A percentile compares a stretch with the other conserved stretches of the same genome.
These are phyloP conservation scores for Pardosa pseudoannulata DNA, from an alignment of 2,888 invertebrate species.

Conservation along the genomic window DNA sequence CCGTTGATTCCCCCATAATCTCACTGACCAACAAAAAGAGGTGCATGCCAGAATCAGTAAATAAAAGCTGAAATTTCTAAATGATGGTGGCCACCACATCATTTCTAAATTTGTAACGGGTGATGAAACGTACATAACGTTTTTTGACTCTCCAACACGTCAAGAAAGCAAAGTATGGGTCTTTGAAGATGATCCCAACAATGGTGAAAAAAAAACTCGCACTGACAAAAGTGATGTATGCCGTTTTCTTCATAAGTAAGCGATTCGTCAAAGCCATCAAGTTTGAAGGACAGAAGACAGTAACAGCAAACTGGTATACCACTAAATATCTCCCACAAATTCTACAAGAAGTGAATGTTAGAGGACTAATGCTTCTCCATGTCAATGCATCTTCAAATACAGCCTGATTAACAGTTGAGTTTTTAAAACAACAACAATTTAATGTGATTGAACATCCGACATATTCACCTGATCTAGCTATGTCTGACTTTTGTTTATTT, in stretches of 20 bases:
- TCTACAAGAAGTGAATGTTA: constrained; percentile 3
- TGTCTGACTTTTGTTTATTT: no score
- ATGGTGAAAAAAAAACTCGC: constrained; percentile 17
- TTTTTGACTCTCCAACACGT: constrained; percentile 18
- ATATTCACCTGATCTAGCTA: no score
- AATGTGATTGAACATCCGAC: no score
- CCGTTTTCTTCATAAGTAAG: constrained; percentile 12
- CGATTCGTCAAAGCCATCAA: constrained; percentile 7
- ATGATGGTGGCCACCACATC: constrained; percentile 5
- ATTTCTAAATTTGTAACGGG: constrained; percentile 33
- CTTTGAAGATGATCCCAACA: constrained; percentile 26
- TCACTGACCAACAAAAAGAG: constrained; percentile 25
- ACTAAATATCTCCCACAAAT: constrained; percentile 21
- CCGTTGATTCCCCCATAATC: constrained; percentile 14
- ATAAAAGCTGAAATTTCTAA: constrained; percentile 21
- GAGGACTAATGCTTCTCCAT: constrained; percentile 25
- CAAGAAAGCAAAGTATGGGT: constrained; percentile 31
- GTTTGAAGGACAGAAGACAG: constrained; percentile 24
- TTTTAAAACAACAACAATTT: no score
- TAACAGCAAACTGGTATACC: constrained; percentile 25
- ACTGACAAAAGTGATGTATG: constrained; percentile 21
- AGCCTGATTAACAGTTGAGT: background rate
- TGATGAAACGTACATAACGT: constrained; percentile 32
- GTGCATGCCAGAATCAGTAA: constrained; percentile 13
- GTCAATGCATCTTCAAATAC: constrained; percentile 26